Conservation (phyloP, 2,113 vertebrate genomes). For the Eulemur rufifrons region DNA sequence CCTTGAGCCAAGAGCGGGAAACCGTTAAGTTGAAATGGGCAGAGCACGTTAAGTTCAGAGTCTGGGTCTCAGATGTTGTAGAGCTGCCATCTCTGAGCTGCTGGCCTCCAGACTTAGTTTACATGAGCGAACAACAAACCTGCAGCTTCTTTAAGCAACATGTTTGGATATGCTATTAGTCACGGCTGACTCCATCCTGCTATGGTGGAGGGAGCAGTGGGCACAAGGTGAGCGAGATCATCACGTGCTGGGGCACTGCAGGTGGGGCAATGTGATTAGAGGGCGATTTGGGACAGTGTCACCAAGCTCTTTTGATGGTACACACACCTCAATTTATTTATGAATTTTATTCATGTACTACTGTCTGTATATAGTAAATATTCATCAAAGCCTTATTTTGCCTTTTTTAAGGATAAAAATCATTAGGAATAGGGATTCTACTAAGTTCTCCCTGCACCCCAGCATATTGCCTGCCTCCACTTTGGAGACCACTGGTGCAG, state of each 20-base stretch:
- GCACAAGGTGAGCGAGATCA: too few species aligned
- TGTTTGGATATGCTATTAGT: background rate
- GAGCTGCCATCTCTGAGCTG: background rate
- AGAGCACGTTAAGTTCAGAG: background rate
- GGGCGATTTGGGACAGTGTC: background rate
- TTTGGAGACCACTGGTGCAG: background rate
- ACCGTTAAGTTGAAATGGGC: background rate
- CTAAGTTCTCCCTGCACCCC: background rate
- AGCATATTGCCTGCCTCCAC: too few species aligned
- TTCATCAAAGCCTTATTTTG: background rate
- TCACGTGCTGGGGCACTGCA: fast-evolving
- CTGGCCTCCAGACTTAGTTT: background rate
- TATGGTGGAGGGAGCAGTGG: background rate
- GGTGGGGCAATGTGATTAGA: background rate
- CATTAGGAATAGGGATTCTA: background rate
- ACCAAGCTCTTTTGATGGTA: background rate
- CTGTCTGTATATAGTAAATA: background rate
- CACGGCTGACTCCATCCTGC: background rate
- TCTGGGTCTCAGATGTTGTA: background rate
- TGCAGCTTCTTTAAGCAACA: background rate
- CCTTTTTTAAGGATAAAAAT: background rate
- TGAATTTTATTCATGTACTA: background rate
- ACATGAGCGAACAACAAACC: background rate
- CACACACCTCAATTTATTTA: background rate
- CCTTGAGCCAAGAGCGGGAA: background rate